A percentile compares a stretch with the other conserved stretches of the same genome.
These are phyloP conservation scores for Eurystomus glaucurus DNA, from an alignment of 2,797 vertebrate genomes.

Conservation along the genomic window DNA sequence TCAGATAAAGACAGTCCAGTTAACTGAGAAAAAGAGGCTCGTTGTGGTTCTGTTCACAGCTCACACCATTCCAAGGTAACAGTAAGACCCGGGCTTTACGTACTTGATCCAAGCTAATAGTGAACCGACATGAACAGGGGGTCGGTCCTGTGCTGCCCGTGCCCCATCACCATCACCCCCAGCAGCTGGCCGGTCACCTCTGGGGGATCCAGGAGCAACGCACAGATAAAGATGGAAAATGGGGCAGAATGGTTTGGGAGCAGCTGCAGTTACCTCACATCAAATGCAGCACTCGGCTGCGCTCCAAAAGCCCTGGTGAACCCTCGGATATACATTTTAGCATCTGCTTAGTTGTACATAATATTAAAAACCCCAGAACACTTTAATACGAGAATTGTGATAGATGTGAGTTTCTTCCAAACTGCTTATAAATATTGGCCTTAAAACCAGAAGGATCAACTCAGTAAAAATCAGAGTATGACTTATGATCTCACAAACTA, in stretches of 20 bases:
- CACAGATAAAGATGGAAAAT: fast-evolving
- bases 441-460: background rate
- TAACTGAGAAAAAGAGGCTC: background rate
- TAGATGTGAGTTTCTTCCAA: background rate
- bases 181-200: background rate
- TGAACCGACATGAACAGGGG: background rate
- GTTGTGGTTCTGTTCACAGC: background rate
- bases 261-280: background rate
- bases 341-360: background rate
- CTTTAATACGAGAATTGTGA: background rate
- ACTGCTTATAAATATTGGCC: background rate
- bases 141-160: background rate
- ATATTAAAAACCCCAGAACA: background rate
- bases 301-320: background rate
- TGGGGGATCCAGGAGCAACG: background rate
- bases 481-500: background rate
- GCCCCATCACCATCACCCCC: background rate
- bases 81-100: background rate
- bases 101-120: background rate
- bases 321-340: background rate
- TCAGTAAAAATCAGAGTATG: background rate
- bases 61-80: background rate
- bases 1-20: background rate
- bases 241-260: background rate
- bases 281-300: background rate